Evolutionary conservation across 2,888 invertebrate genomes (phyloP), one percentile per base, ranked within the genome.

Genomic region (Argyresthia goedartella): DNA sequence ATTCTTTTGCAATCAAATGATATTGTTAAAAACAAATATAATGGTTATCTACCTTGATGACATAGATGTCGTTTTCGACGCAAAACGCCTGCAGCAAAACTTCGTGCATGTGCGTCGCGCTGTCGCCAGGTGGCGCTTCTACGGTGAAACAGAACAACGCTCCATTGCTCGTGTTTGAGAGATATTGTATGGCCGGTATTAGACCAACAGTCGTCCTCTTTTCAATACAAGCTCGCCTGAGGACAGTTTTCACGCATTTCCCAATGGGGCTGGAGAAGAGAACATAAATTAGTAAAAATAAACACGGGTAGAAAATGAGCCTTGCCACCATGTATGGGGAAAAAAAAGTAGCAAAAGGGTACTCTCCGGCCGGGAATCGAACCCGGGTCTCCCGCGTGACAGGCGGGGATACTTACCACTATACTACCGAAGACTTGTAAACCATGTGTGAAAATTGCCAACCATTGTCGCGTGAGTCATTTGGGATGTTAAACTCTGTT

Each of bases 81-180:
- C 94, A 94, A 71, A 92, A 93, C 0, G 94, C 93, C 65, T 93
- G 92, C 36, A 93, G 78, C 0, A 93, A 81, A 6, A 93, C 93
- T 66, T 92, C 92, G 64, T 93, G 93, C 88, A 94, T 92, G 66
- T 93, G 93, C 8, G 91, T 92, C 6, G 92, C 91, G 34, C 92
- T 90, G 71, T 94, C 93, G 4, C 91, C 92, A 41, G 89, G 90
- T 49, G 88, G 81, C 25, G 91, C 90, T 52, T 90, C 90, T 1
- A 92, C 90, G 14, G 93, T 88, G 45, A 93, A 75, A 64, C 93
- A 93, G 66, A 92, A 90, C 0, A 92, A 84, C 0, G 91, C 90
- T 8, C 91, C 90, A 54, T 89, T 89, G 48, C 86, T 81, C 59
- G 84, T 81, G 54, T 87, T 86, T 6, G 91, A 90, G 54, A 92